phyloP scores from a whole-genome alignment of 2,888 invertebrate genomes.

The Tribolium freemani region DNA sequence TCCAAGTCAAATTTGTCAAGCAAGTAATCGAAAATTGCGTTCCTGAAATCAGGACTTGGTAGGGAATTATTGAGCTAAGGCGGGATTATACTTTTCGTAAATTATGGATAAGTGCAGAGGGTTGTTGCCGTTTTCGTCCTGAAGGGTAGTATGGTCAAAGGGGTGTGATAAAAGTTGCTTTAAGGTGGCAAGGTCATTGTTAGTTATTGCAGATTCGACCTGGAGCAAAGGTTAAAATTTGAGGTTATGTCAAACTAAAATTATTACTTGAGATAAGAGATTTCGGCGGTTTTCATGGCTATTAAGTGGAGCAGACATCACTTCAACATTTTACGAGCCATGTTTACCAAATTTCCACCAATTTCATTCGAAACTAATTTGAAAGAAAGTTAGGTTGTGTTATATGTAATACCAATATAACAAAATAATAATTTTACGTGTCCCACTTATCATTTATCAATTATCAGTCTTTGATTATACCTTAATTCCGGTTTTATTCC shows the following conservation, averaged over 20 bases:
- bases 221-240: neutral
- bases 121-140: neutral
- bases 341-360: neutral
- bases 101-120: constrained; percentile 2
- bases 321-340: neutral
- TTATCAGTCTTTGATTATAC: no score
- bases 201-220: neutral
- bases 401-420: neutral
- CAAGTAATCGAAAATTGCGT: constrained; percentile 1
- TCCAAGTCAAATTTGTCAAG: neutral
- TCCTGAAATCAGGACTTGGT: neutral
- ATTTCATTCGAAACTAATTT: neutral
- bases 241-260: neutral
- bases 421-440: neutral
- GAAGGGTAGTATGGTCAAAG: neutral
- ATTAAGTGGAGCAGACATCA: neutral
- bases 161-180: neutral
- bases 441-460: no score
- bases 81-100: neutral
- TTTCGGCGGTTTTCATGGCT: neutral
- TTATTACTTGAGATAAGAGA: neutral
- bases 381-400: neutral
- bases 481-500: neutral
- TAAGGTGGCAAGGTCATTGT: neutral
- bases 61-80: neutral